Conservation (phyloP, 2,113 vertebrate species). For the Lynx canadensis region DNA sequence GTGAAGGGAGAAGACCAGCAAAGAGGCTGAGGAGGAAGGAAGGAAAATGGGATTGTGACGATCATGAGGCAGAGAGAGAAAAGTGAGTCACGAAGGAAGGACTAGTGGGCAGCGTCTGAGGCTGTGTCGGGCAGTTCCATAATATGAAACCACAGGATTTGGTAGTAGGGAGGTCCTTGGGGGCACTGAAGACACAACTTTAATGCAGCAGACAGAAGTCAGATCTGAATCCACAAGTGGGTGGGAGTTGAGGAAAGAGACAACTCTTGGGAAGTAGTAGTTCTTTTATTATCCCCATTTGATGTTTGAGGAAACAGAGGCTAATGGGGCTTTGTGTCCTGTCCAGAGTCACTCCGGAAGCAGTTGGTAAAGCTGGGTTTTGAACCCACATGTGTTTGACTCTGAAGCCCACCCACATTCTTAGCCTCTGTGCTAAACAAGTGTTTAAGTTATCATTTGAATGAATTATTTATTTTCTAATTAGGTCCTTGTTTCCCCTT, state of each 20-base stretch:
- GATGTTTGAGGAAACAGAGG: background rate
- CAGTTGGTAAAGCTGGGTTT: background rate
- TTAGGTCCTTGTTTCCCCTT: conserved; percentile 59
- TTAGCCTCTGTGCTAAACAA: background rate
- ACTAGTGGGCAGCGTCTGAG: background rate
- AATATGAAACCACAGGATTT: background rate
- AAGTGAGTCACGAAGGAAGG: background rate
- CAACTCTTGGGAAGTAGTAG: background rate
- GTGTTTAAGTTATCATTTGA: conserved; percentile 46
- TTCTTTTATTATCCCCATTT: background rate
- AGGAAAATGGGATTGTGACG: background rate
- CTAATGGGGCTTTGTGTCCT: too few species aligned
- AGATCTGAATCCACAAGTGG: background rate
- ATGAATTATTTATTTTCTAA: conserved; percentile 73
- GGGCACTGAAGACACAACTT: background rate
- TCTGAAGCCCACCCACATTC: background rate
- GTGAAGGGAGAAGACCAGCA: background rate
- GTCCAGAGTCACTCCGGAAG: background rate
- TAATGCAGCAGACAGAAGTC: background rate
- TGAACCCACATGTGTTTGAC: background rate
- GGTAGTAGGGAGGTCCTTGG: background rate
- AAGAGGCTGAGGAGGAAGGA: background rate
- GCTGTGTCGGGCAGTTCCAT: background rate
- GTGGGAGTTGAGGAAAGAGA: background rate
- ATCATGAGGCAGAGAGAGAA: too few species aligned